Base-by-base conservation (phyloP, 1,140 invertebrate genomes). In the Lithobius niger region DNA sequence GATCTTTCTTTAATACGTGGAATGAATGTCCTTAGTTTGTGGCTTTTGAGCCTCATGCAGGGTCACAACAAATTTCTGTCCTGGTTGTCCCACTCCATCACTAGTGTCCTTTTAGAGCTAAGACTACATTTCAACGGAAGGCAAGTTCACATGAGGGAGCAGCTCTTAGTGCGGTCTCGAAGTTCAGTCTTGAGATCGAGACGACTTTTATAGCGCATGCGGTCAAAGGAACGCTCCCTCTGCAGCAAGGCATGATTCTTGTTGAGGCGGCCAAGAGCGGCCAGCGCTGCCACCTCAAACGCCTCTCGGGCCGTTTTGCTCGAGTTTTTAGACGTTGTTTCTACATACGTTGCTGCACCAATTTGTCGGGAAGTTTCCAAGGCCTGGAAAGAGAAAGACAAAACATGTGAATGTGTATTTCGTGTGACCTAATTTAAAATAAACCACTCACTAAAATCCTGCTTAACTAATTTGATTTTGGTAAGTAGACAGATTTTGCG, bases 151-250 rank as follows among this genome's bases (percentile, higher is more conserved):
- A 77, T 77, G 65, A 77, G 69, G 62, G 72, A 71, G 62, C 75
- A 77, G 57, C 74, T 76, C 61, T 73, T 75, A 56, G 75, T 74
- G 6, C 74, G 62, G 27, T 74, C 74, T 62, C 76, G 76, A 55
- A 76, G 69, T 65, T 76, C 75, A 22, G 74, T 71, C 61, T 76
- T 76, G 61, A 76, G 61, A 59, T 76, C 74, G 2, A 74, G 71
- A 62, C 75, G 76, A 67, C 73, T 76, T 68, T 76, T 76, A 66
- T 69, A 74, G 59, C 72, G 66, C 2, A 31, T 10, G 4, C 40
- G 26, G 3, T 54, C 31, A 26, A 25, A 44, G 19, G 31, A 44
- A 6, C 25, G 43, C 2, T 54, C 19, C 21, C 43, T 52, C 40
- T 18, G 59, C 31, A 36, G n/a, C 15, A 31, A 43, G 26, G n/a